Conservation (phyloP, 2,113 vertebrate genomes). For the Lepidiolamprologus cunningtoni region DNA sequence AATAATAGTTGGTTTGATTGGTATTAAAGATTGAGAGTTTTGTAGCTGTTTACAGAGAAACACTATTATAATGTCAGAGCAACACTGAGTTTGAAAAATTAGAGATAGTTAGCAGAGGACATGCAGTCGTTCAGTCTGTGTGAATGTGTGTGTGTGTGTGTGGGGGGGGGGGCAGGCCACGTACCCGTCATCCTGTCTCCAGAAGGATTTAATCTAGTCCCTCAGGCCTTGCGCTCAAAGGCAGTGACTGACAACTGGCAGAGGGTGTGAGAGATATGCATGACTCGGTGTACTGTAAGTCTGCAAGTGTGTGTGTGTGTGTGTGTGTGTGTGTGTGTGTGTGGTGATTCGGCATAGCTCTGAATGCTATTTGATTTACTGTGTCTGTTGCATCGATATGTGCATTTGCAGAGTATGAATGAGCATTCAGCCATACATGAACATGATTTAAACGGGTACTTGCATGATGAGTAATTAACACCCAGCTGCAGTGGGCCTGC, state of each 20-base stretch:
- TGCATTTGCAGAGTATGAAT: background rate
- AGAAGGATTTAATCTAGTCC: slow-evolving; percentile 68
- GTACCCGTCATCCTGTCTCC: slow-evolving; percentile 68
- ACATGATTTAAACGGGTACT: background rate
- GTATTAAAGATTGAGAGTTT: background rate
- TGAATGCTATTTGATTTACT: background rate
- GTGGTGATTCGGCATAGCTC: background rate
- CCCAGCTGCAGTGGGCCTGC: background rate
- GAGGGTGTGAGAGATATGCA: slow-evolving; percentile 42
- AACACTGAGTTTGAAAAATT: slow-evolving; percentile 19
- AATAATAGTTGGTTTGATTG: slow-evolving; percentile 17
- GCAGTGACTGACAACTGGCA: slow-evolving; percentile 69
- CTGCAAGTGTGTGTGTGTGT: background rate
- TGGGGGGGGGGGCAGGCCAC: background rate
- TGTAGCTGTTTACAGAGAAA: background rate
- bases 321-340: background rate
- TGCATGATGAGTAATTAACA: background rate
- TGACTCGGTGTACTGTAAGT: slow-evolving; percentile 23
- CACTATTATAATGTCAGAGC: background rate
- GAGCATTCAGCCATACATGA: background rate
- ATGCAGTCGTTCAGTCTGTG: slow-evolving; percentile 18
- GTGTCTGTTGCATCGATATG: background rate
- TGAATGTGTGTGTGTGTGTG: background rate
- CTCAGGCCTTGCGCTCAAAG: slow-evolving; percentile 62
- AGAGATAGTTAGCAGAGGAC: slow-evolving; percentile 13